Conservation (phyloP, 2,113 vertebrate genomes). For the Myiozetetes cayanensis region DNA sequence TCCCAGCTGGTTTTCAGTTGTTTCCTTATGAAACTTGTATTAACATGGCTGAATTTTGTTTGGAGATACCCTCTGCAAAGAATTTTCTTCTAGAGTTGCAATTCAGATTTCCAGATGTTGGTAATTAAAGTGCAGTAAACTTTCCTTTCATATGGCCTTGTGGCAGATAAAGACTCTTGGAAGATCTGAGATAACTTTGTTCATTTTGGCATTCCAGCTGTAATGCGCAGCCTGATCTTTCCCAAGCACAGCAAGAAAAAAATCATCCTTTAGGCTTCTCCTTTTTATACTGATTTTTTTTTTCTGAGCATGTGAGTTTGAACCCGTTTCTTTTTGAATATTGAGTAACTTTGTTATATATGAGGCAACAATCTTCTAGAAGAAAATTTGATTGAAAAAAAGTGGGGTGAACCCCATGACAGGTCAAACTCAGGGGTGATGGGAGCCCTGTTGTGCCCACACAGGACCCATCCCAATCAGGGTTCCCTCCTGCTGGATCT, state of each 20-base stretch:
- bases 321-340: not conserved
- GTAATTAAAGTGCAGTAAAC: constrained; percentile 2
- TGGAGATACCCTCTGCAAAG: not conserved
- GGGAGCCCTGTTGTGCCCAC: not conserved
- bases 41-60: not conserved
- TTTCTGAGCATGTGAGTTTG: not conserved
- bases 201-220: not conserved
- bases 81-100: constrained; percentile 16
- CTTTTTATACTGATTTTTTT: not conserved
- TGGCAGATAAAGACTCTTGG: not conserved
- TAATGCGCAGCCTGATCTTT: not conserved
- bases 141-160: not conserved
- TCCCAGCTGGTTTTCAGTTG: not conserved
- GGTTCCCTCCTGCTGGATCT: not conserved
- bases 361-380: not conserved
- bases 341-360: not conserved
- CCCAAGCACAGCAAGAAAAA: not conserved
- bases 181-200: not conserved
- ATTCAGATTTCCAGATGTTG: not conserved
- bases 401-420: not conserved
- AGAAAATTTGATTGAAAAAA: not conserved
- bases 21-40: not conserved
- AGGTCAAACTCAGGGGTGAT: not conserved
- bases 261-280: not conserved
- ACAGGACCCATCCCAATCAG: rapidly evolving